phyloP scores from a whole-genome alignment of 2,888 invertebrate genomes.

The Drosophila atripex region DNA sequence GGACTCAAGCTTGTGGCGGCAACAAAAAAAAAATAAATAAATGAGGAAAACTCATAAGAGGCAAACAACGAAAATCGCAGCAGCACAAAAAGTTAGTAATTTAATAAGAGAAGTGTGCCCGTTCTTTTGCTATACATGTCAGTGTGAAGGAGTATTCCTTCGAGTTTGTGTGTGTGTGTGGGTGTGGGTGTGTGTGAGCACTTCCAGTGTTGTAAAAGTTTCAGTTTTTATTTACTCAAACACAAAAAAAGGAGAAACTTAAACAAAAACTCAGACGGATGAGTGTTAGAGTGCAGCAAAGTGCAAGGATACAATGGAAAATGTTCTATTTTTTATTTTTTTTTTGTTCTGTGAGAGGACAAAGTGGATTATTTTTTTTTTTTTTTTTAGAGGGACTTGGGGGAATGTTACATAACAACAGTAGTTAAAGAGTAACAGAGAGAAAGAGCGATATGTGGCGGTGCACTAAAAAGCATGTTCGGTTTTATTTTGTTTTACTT shows the following conservation, averaged over 20 bases:
- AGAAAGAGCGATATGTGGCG: slow-evolving; percentile 6
- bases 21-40: slow-evolving; percentile 12
- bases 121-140: slow-evolving; percentile 22
- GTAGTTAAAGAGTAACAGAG: slow-evolving; percentile 17
- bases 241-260: slow-evolving; percentile 39
- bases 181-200: slow-evolving; percentile 7
- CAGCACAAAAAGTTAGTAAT: slow-evolving; percentile 56
- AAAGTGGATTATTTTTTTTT: slow-evolving; percentile 17
- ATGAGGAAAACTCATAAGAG: slow-evolving; percentile 53
- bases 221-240: slow-evolving; percentile 36
- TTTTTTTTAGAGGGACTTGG: slow-evolving; percentile 5
- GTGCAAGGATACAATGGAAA: slow-evolving; percentile 33
- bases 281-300: slow-evolving; percentile 37
- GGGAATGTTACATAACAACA: slow-evolving; percentile 36
- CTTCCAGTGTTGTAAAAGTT: slow-evolving; percentile 50
- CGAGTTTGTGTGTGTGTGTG: slow-evolving; percentile 23
- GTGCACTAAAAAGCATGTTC: slow-evolving; percentile 46
- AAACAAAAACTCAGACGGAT: slow-evolving; percentile 23
- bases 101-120: slow-evolving; percentile 53
- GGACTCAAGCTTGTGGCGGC: slow-evolving; percentile 25
- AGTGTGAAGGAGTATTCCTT: slow-evolving; percentile 13
- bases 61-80: slow-evolving; percentile 46
- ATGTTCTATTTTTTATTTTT: slow-evolving; percentile 12
- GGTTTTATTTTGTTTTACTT: slow-evolving; percentile 2
- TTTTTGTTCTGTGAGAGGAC: slow-evolving; percentile 18